Evolutionary conservation across 2,113 vertebrate genomes (phyloP).

Genomic region (Hydrolagus affinis): DNA sequence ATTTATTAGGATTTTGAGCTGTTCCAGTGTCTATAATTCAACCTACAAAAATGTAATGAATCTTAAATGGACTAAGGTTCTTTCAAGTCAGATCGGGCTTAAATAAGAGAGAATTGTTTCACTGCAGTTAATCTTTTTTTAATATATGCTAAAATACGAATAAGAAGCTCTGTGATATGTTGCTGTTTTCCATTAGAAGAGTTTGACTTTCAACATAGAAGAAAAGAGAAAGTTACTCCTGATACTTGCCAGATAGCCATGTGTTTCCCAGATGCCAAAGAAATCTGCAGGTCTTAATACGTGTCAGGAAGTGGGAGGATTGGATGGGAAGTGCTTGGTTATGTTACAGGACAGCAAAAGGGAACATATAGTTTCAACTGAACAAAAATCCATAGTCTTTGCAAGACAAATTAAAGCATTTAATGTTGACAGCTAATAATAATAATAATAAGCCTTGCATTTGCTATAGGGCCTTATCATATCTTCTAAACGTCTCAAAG

Average conservation of each 20-base stretch:
- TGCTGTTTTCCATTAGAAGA: constrained; percentile 12
- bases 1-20: constrained; percentile 2
- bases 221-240: not conserved
- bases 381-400: not conserved
- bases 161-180: not conserved
- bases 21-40: not conserved
- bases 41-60: not conserved
- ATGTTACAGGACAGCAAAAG: not conserved
- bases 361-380: not conserved
- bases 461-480: too few species aligned
- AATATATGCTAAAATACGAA: not conserved
- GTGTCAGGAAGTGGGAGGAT: constrained; percentile 18
- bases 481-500: too few species aligned
- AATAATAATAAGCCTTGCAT: too few species aligned
- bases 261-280: constrained; percentile 28
- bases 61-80: not conserved
- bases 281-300: constrained; percentile 1
- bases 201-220: constrained; percentile 20
- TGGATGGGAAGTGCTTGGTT: not conserved
- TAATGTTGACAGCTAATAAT: not conserved
- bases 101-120: not conserved
- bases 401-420: not conserved
- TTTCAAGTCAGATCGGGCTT: not conserved
- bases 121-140: not conserved
- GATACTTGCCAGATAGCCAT: constrained; percentile 15